phyloP scores from a whole-genome alignment of 2,888 invertebrate species.

The Chymomyza caudatula region DNA sequence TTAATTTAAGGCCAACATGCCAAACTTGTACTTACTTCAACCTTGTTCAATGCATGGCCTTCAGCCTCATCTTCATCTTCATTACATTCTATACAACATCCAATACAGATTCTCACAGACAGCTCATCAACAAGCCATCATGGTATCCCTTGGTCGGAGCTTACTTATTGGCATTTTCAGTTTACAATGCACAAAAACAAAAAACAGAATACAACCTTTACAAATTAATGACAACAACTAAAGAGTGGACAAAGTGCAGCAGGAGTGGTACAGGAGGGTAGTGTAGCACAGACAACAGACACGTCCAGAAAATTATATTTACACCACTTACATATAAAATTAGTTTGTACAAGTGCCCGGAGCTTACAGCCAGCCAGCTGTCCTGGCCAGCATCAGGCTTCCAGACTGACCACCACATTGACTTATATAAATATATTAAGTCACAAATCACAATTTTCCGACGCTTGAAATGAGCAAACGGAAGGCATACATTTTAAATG shows the following conservation, averaged over 20 bases:
- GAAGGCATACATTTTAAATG: slow-evolving; percentile 70
- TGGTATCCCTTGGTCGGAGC: slow-evolving; percentile 22
- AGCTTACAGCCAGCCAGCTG: slow-evolving; percentile 4
- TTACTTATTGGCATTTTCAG: slow-evolving; percentile 65
- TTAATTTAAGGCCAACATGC: background rate
- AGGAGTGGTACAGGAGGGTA: background rate
- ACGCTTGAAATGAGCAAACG: slow-evolving; percentile 69
- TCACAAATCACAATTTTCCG: slow-evolving; percentile 75
- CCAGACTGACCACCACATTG: slow-evolving; percentile 38
- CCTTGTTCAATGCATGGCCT: background rate
- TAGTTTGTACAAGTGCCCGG: slow-evolving; percentile 68
- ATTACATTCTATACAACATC: background rate
- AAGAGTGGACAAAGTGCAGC: background rate
- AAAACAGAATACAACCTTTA: slow-evolving; percentile 49
- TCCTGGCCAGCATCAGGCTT: background rate
- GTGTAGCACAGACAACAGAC: slow-evolving; percentile 26
- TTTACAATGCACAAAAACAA: slow-evolving; percentile 32
- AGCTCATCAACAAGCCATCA: slow-evolving; percentile 46
- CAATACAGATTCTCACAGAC: background rate
- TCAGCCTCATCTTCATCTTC: background rate
- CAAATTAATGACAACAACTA: slow-evolving; percentile 62
- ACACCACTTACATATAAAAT: slow-evolving; percentile 74
- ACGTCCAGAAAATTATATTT: slow-evolving; percentile 72
- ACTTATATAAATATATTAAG: slow-evolving; percentile 73
- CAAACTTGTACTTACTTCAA: background rate